Evolutionary conservation across 2,888 invertebrate genomes (phyloP), one percentile per base, ranked within the genome.

Genomic region (Chrysina gloriosa): DNA sequence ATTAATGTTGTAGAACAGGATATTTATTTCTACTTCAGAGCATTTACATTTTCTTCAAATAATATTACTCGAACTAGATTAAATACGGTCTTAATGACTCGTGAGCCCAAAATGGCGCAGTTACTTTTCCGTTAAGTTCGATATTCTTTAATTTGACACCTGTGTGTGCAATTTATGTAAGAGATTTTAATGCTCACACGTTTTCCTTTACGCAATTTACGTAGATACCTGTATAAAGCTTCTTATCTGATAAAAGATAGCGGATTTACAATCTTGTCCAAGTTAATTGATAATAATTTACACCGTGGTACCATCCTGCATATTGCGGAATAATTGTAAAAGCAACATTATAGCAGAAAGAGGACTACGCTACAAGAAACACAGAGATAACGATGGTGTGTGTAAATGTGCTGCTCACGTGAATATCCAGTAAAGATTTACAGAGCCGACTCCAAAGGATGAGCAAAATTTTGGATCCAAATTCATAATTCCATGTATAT

Each of bases 241-340:
- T n/a, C 39, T 61, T 64, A 64, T 64, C 64, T 64, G 64, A 64
- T 64, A 50, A 50, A 48, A 64, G 64, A 47, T 47, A 50, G 50
- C 34, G 48, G 36, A 66, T 66, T 66, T 66, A 66, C 56, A 56
- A 66, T 66, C 66, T 66, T 58, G 66, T 65, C 54, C 45, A 21
- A 45, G 29, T 66, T 66, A 66, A 66, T 66, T 66, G 66, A 66
- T 66, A 66, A 66, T 66, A 58, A 66, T 56, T 66, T 66, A 56
- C 58, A 23, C 39, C 23, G 45, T 25, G 11, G 56, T 36, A 65
- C 56, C 56, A 42, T 42, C 54, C 29, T 39, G 64, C 14, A 23
- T 19, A 50, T 21, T 16, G 64, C 27, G 25, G 48, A 21, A 48
- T 48, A 48, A 48, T 27, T 25, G 48, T 48, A 25, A 25, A n/a